These are phyloP conservation scores for Mormyrops attenuatus DNA, from an alignment of 2,797 vertebrate species.

Conservation along the genomic window DNA sequence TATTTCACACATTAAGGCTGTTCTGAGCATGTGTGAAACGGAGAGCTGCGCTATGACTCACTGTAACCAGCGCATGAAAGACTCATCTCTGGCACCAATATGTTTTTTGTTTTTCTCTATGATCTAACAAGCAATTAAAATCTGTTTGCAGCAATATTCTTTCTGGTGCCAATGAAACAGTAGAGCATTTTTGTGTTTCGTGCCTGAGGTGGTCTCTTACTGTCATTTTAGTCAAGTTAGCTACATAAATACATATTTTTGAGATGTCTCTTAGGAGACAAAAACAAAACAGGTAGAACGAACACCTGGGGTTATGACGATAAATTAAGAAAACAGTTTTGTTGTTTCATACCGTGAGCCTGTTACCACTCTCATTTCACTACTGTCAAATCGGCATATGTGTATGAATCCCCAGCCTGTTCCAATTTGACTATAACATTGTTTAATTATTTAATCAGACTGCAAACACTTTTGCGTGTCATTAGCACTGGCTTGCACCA, in stretches of 20 bases:
- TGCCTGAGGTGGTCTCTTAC: background rate
- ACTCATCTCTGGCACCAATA: background rate
- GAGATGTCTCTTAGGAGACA: background rate
- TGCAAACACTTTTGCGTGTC: background rate
- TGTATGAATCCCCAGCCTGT: background rate
- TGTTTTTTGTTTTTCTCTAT: background rate
- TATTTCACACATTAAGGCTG: background rate
- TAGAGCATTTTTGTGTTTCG: background rate
- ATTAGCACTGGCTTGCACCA: background rate
- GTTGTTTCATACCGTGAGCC: background rate
- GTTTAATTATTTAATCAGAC: background rate
- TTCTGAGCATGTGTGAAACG: background rate
- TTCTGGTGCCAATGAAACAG: background rate
- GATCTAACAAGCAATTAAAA: constrained; percentile 7
- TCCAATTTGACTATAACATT: background rate
- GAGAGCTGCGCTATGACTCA: background rate
- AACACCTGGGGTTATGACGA: background rate
- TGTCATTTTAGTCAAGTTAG: background rate
- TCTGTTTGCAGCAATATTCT: background rate
- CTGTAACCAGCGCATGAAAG: background rate
- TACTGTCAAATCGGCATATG: background rate
- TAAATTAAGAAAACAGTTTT: background rate
- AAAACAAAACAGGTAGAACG: background rate
- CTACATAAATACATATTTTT: background rate
- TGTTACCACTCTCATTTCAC: background rate